Conservation (phyloP, 2,797 vertebrate genomes). For the Xiphophorus birchmanni region DNA sequence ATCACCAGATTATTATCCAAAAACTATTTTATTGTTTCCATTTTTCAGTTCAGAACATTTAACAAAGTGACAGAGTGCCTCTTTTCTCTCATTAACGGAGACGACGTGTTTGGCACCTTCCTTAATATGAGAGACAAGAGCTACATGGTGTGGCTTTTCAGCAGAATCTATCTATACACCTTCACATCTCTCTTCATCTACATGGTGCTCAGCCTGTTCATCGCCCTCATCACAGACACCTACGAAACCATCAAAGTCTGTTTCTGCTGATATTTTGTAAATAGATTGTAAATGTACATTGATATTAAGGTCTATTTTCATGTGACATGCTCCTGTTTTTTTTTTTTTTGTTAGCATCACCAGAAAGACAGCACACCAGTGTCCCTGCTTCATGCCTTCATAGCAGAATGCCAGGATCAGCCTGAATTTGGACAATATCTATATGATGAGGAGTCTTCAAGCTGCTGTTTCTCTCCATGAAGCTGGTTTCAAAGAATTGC, state of each 20-base stretch:
- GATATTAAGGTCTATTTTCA: background rate
- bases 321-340: slow-evolving; percentile 6
- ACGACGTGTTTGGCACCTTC: slow-evolving; percentile 95
- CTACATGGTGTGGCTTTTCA: slow-evolving; percentile 94
- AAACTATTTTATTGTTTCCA: background rate
- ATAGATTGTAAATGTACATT: background rate
- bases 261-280: background rate
- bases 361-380: slow-evolving; percentile 85
- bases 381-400: slow-evolving; percentile 87
- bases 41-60: slow-evolving; percentile 88
- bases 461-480: slow-evolving; percentile 51
- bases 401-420: slow-evolving; percentile 87
- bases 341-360: slow-evolving; percentile 78
- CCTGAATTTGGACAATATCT: slow-evolving; percentile 87
- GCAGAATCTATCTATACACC: slow-evolving; percentile 92
- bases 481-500: slow-evolving; percentile 69
- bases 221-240: slow-evolving; percentile 93
- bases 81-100: slow-evolving; percentile 95
- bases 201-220: slow-evolving; percentile 98
- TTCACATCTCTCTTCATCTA: slow-evolving; percentile 97
- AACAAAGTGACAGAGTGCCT: slow-evolving; percentile 92
- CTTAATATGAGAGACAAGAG: slow-evolving; percentile 88
- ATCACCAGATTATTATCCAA: background rate
- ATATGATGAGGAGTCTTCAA: slow-evolving; percentile 72
- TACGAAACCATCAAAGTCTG: slow-evolving; percentile 97